Conservation (phyloP, 2,888 invertebrate species). For the Pristionchus fissidentatus region DNA sequence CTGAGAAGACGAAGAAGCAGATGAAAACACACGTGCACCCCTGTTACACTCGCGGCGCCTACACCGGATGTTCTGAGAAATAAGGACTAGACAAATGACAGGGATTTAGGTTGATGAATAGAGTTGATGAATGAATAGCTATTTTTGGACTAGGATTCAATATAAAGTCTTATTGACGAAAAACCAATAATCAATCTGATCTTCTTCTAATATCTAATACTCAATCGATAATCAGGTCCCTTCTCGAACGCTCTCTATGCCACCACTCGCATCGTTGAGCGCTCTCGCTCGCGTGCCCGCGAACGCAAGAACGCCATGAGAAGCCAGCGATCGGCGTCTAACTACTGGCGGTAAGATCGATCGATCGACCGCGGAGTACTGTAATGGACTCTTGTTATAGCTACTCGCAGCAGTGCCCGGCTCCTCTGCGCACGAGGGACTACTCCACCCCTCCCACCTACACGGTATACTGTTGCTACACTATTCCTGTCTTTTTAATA, state of each 20-base stretch:
- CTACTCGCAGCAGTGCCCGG: constrained; percentile 59
- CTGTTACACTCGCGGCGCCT: background rate
- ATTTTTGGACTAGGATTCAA: background rate
- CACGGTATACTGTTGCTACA: constrained; percentile 13
- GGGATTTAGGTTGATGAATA: background rate
- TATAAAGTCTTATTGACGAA: background rate
- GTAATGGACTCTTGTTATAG: constrained; percentile 51
- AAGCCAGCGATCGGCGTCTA: constrained; percentile 70
- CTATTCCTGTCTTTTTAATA: background rate
- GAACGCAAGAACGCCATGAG: constrained; percentile 74
- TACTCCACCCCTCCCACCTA: constrained; percentile 73
- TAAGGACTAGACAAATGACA: background rate
- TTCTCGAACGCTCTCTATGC: constrained; percentile 74
- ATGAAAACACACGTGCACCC: constrained; percentile 38
- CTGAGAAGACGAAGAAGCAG: constrained; percentile 14
- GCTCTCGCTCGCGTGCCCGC: constrained; percentile 74
- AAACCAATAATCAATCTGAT: too few species aligned
- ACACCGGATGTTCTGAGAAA: background rate
- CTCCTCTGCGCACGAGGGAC: constrained; percentile 73
- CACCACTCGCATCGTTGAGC: constrained; percentile 72
- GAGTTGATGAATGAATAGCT: background rate
- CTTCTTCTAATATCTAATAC: background rate
- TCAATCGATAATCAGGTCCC: constrained; percentile 57
- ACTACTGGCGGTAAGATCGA: constrained; percentile 65
- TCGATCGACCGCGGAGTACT: background rate